Evolutionary conservation across 2,888 invertebrate genomes (phyloP).

Genomic region (Drosophila nr. perissopoda): DNA sequence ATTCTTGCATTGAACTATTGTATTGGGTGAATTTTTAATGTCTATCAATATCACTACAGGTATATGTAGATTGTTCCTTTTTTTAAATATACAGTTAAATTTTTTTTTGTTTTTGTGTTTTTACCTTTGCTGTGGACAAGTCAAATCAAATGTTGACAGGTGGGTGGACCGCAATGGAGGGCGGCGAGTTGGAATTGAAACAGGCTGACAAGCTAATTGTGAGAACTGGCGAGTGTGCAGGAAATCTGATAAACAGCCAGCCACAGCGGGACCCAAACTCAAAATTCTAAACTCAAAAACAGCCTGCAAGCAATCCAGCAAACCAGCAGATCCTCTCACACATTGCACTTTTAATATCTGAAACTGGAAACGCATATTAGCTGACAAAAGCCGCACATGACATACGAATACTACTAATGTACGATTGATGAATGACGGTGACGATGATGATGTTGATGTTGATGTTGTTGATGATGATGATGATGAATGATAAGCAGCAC

Average conservation of each 20-base stretch:
- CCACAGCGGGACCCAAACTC: background rate
- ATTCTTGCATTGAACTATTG: conserved; percentile 17
- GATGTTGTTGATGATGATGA: conserved; percentile 18
- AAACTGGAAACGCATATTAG: conserved; percentile 69
- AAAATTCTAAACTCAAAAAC: background rate
- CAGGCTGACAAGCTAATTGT: conserved; percentile 63
- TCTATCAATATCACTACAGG: background rate
- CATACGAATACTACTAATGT: conserved; percentile 47
- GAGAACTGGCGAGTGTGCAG: conserved; percentile 64
- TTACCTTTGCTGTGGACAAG: conserved; percentile 34
- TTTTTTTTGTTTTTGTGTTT: conserved; percentile 25
- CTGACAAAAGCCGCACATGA: conserved; percentile 23
- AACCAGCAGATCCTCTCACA: conserved; percentile 29
- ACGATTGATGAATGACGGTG: conserved; percentile 44
- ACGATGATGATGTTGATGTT: background rate
- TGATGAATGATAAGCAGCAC: conserved; percentile 58
- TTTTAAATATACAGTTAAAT: conserved; percentile 6
- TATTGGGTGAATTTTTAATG: conserved; percentile 48
- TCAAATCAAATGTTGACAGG: conserved; percentile 72
- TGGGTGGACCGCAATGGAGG: conserved; percentile 49
- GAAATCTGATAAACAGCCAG: conserved; percentile 60
- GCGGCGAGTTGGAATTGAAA: conserved; percentile 36
- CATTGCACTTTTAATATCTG: conserved; percentile 49
- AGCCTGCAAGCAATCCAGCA: background rate
- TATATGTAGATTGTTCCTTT: background rate